These are phyloP conservation scores for Ageneiosus marmoratus DNA, from an alignment of 2,113 vertebrate genomes.

Conservation along the genomic window DNA sequence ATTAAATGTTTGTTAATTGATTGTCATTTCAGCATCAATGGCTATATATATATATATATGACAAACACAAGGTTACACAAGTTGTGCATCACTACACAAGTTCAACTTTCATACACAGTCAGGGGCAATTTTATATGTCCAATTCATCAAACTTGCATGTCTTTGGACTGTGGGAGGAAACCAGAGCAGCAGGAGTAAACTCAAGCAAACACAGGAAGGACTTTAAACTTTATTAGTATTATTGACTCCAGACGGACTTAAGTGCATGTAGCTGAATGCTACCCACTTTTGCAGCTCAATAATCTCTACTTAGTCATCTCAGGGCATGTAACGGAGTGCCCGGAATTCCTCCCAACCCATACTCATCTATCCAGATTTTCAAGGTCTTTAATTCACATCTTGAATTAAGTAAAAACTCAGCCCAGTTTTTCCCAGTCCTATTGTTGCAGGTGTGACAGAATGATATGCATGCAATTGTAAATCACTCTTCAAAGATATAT, in stretches of 20 bases:
- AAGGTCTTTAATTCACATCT: not conserved
- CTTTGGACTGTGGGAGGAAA: too few relatives aligned
- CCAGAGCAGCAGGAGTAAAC: too few relatives aligned
- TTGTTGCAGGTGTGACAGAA: constrained; percentile 5
- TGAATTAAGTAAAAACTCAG: not conserved
- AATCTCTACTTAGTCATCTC: constrained; percentile 28
- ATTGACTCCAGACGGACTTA: not conserved
- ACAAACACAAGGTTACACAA: too few relatives aligned
- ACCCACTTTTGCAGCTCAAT: constrained; percentile 3
- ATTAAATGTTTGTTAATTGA: too few relatives aligned
- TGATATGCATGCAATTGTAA: not conserved
- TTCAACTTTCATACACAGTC: too few relatives aligned
- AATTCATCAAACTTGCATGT: too few relatives aligned
- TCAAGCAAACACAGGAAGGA: too few relatives aligned
- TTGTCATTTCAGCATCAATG: too few relatives aligned
- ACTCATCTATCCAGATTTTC: constrained; percentile 20
- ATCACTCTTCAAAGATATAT: not conserved
- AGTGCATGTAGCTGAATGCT: not conserved
- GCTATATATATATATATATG: too few relatives aligned
- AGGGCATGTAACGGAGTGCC: constrained; percentile 7
- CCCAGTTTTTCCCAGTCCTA: not conserved
- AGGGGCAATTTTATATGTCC: too few relatives aligned
- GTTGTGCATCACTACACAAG: too few relatives aligned
- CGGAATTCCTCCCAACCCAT: constrained; percentile 11
- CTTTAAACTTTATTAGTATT: too few relatives aligned